These are phyloP conservation scores for Pseudonaja textilis DNA, from an alignment of 2,113 vertebrate genomes.

Conservation along the genomic window DNA sequence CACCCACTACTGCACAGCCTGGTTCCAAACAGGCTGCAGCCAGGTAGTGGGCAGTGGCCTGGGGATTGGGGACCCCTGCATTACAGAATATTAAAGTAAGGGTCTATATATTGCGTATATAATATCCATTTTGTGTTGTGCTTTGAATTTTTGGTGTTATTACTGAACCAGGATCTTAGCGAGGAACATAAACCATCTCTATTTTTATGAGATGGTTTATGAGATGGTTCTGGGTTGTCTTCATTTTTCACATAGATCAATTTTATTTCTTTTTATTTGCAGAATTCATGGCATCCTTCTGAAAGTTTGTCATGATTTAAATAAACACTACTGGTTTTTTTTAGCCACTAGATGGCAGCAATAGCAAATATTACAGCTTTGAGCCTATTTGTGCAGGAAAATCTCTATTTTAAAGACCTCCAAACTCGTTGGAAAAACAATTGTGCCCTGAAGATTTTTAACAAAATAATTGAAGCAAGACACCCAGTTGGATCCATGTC, in stretches of 20 bases:
- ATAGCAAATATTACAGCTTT: constrained; percentile 11
- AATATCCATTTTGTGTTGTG: not conserved
- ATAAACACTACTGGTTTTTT: not conserved
- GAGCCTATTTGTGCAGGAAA: fast-evolving
- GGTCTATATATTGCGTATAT: not conserved
- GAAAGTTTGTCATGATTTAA: not conserved
- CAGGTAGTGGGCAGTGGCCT: too few relatives aligned
- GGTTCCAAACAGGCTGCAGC: too few relatives aligned
- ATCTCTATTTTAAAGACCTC: not conserved
- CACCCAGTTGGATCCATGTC: not conserved
- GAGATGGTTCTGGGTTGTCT: not conserved
- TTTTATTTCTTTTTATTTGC: not conserved
- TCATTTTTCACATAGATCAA: not conserved
- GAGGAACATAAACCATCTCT: not conserved
- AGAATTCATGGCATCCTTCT: not conserved
- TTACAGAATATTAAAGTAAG: not conserved
- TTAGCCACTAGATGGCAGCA: constrained; percentile 63
- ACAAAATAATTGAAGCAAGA: not conserved
- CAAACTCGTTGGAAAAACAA: not conserved
- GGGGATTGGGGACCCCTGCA: too few relatives aligned
- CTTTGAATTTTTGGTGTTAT: not conserved
- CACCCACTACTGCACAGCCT: too few relatives aligned
- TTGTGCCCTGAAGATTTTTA: not conserved
- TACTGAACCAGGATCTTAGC: not conserved
- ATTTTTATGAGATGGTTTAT: not conserved